phyloP scores from a whole-genome alignment of 1,140 invertebrate genomes.

The Micrasema longulum region DNA sequence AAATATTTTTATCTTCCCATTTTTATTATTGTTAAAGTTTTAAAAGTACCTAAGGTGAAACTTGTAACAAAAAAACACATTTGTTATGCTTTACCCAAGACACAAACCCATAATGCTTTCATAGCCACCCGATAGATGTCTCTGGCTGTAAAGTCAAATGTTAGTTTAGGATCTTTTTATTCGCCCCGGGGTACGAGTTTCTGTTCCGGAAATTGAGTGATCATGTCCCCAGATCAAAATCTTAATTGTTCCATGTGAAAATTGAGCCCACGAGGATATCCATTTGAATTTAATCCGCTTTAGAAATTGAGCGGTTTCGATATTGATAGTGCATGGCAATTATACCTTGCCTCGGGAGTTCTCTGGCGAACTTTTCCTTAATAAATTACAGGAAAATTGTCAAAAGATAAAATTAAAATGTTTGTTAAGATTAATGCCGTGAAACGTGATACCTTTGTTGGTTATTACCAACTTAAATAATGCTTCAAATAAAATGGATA shows the following conservation, averaged over 20 bases:
- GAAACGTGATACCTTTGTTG: conserved; percentile 27
- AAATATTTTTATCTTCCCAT: too few relatives aligned
- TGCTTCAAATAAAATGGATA: too few relatives aligned
- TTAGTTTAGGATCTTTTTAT: background rate
- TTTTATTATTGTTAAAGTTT: too few relatives aligned
- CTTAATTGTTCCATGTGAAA: conserved; percentile 53
- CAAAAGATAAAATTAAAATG: conserved; percentile 47
- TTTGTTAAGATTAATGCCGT: conserved; percentile 16
- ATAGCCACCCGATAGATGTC: conserved; percentile 14
- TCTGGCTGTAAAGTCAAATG: background rate
- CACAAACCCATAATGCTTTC: background rate
- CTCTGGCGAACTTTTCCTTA: conserved; percentile 32
- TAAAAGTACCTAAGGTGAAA: too few relatives aligned
- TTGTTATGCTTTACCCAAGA: too few relatives aligned
- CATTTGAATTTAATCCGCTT: conserved; percentile 10
- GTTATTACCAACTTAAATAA: too few relatives aligned
- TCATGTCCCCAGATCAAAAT: conserved; percentile 50
- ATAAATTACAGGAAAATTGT: conserved; percentile 49
- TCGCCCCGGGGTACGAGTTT: conserved; percentile 9
- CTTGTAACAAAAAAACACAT: too few relatives aligned
- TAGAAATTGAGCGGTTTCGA: conserved; percentile 40
- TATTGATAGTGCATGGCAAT: conserved; percentile 39
- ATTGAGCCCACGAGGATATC: conserved; percentile 39
- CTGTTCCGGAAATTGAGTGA: conserved; percentile 45
- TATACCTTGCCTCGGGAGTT: conserved; percentile 21